A percentile compares a stretch with the other conserved stretches of the same genome.
These are phyloP conservation scores for Drosophila nigricruria DNA, from an alignment of 2,888 invertebrate species.

Conservation along the genomic window DNA sequence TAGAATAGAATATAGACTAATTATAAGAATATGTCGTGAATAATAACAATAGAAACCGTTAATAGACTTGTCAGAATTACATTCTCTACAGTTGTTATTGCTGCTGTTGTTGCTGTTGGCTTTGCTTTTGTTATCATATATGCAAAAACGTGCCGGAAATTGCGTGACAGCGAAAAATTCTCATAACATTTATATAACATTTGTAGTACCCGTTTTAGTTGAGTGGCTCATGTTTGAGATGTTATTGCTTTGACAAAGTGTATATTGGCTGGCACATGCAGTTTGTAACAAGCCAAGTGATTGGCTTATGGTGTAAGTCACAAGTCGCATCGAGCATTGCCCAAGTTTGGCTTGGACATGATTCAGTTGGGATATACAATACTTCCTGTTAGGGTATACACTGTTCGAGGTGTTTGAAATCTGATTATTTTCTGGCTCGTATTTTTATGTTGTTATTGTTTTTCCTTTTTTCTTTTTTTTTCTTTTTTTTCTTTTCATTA, in stretches of 20 bases:
- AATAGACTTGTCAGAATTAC: conserved; percentile 63
- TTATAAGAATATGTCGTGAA: conserved; percentile 1
- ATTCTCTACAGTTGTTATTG: conserved; percentile 28
- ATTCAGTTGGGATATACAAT: no score
- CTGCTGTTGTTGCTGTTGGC: conserved; percentile 12
- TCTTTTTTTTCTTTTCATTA: conserved; percentile 17
- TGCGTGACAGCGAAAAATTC: conserved; percentile 63
- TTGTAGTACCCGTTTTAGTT: conserved; percentile 51
- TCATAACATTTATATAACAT: conserved; percentile 63
- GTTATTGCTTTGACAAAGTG: conserved; percentile 1
- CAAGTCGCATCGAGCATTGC: neutral
- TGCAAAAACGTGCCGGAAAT: conserved; percentile 78
- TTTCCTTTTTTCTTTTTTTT: conserved; percentile 11
- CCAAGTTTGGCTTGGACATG: neutral
- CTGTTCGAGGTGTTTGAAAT: neutral
- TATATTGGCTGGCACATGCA: conserved; percentile 4
- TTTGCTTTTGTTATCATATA: conserved; percentile 28
- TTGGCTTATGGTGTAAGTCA: no score
- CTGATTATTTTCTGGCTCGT: neutral
- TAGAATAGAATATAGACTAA: neutral
- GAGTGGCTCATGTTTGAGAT: conserved; percentile 53
- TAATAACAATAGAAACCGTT: conserved; percentile 33
- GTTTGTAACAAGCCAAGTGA: neutral
- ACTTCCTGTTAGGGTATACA: neutral
- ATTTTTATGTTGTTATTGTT: conserved; percentile 6